These are phyloP conservation scores for Stictonetta naevosa DNA, from an alignment of 2,113 vertebrate genomes.

Conservation along the genomic window DNA sequence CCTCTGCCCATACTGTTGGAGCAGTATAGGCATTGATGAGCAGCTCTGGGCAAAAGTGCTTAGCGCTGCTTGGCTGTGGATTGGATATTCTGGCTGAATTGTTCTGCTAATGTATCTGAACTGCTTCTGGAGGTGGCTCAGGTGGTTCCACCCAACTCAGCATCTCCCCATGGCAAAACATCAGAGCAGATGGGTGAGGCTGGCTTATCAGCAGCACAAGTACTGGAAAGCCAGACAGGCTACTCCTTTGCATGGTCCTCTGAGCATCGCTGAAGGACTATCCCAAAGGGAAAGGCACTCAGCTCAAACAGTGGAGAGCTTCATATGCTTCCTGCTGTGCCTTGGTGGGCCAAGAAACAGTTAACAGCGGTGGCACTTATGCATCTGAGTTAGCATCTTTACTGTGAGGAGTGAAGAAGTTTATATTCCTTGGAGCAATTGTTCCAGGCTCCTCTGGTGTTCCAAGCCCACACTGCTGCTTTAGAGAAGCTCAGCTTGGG, in stretches of 20 bases:
- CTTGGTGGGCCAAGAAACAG: slow-evolving; percentile 2
- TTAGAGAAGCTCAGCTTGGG: slow-evolving; percentile 43
- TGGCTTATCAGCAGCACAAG: neutral
- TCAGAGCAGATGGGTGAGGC: rapidly evolving
- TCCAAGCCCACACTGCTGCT: slow-evolving; percentile 33
- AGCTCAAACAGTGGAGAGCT: neutral
- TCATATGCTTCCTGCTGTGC: rapidly evolving
- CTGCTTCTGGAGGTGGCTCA: neutral
- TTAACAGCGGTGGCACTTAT: slow-evolving; percentile 20
- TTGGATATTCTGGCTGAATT: neutral
- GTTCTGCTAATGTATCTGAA: neutral
- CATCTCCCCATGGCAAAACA: neutral
- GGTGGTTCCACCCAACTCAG: neutral
- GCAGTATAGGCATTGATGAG: rapidly evolving
- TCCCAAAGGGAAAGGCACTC: neutral
- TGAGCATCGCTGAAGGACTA: neutral
- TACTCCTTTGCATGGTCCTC: neutral
- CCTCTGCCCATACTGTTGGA: neutral
- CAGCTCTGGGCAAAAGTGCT: neutral
- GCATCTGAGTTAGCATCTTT: slow-evolving; percentile 43
- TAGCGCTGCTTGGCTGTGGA: neutral
- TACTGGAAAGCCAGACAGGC: neutral
- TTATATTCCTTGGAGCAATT: slow-evolving; percentile 58
- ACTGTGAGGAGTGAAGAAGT: slow-evolving; percentile 32
- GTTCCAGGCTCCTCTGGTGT: slow-evolving; percentile 53